Percentiles rank a stretch among this genome's conserved stretches.
Conservation (phyloP, 2,797 vertebrate species). For the Intellagama lesueurii region DNA sequence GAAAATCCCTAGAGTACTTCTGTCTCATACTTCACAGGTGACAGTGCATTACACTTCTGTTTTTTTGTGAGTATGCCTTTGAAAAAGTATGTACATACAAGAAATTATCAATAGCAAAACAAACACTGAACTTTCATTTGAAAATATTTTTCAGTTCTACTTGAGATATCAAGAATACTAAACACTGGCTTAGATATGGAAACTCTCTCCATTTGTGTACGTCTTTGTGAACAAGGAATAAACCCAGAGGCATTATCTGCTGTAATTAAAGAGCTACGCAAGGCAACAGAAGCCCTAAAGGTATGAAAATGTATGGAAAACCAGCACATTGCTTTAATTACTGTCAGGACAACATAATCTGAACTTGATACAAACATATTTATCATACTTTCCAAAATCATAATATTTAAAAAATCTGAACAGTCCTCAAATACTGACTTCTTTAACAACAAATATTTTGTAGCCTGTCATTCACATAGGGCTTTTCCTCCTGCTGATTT, state of each 20-base stretch:
- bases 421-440: not conserved
- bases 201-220: constrained; percentile 95
- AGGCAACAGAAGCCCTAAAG: constrained; percentile 93
- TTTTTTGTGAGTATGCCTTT: not conserved
- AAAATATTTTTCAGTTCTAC: constrained; percentile 83
- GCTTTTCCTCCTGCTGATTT: not conserved
- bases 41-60: not conserved
- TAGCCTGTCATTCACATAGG: not conserved
- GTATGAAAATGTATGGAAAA: constrained; percentile 75
- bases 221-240: constrained; percentile 97
- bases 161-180: constrained; percentile 95
- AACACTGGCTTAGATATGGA: constrained; percentile 98
- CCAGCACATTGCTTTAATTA: not conserved
- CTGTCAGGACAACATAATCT: fast-evolving
- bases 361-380: too few relatives aligned
- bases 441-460: not conserved
- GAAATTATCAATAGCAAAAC: not conserved
- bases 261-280: constrained; percentile 96
- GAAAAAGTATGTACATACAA: not conserved
- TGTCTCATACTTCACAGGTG: not conserved
- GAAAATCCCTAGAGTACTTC: not conserved
- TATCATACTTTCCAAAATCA: not conserved
- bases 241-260: constrained; percentile 96
- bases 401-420: not conserved
- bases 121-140: constrained; percentile 8